phyloP scores from a whole-genome alignment of 2,888 invertebrate species.

The Poecilus cupreus region DNA sequence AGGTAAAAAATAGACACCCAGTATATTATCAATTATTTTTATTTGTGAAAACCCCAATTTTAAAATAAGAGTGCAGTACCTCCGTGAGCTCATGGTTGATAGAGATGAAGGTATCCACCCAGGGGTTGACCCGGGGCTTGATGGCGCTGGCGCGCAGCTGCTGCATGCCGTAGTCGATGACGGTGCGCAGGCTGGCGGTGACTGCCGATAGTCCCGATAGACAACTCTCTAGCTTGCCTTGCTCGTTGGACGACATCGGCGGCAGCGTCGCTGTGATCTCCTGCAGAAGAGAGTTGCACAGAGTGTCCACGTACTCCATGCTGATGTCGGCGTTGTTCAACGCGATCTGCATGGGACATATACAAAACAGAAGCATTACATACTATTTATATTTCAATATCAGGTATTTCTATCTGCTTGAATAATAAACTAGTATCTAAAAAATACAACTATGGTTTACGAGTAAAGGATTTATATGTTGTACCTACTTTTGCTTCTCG shows the following conservation, averaged over 20 bases:
- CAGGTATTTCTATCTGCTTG: too few relatives aligned
- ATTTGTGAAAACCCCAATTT: too few relatives aligned
- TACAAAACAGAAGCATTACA: too few relatives aligned
- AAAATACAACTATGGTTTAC: too few relatives aligned
- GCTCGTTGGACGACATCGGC: slow-evolving; percentile 78
- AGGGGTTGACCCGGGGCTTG: slow-evolving; percentile 87
- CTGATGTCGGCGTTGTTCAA: slow-evolving; percentile 94
- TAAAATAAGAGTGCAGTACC: slow-evolving; percentile 72
- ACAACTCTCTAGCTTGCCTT: slow-evolving; percentile 84
- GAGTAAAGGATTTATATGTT: too few relatives aligned
- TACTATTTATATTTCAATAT: too few relatives aligned
- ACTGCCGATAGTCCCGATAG: slow-evolving; percentile 78
- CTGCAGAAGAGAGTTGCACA: slow-evolving; percentile 84
- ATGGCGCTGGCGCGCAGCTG: slow-evolving; percentile 87
- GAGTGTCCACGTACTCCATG: slow-evolving; percentile 90
- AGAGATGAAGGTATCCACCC: slow-evolving; percentile 87
- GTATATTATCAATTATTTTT: too few relatives aligned
- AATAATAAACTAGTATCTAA: too few relatives aligned
- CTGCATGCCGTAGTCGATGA: slow-evolving; percentile 87
- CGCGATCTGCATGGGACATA: slow-evolving; percentile 78
- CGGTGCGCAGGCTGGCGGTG: slow-evolving; percentile 77
- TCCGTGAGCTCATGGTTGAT: slow-evolving; percentile 88
- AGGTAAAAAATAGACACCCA: too few relatives aligned
- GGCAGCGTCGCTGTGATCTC: slow-evolving; percentile 81
- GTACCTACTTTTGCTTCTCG: too few relatives aligned